Base-by-base conservation (phyloP, 2,113 vertebrate genomes). In the Phoenicopterus ruber region DNA sequence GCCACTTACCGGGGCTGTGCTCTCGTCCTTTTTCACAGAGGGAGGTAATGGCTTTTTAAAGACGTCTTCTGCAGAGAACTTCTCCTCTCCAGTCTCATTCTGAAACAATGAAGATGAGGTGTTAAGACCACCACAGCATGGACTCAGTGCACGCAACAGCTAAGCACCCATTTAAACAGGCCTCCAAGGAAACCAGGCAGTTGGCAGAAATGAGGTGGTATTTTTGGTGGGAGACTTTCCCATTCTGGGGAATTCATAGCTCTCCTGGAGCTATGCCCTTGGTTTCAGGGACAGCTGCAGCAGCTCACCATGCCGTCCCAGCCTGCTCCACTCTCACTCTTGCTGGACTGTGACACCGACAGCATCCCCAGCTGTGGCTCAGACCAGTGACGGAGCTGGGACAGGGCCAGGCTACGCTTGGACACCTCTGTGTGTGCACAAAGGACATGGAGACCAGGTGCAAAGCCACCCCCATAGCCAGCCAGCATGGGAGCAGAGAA, bases 31-130 rank as follows among this genome's bases (percentile, higher is more conserved):
- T 46, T 99, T 99, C 96, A 98, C 98, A 21, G 97, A 95, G 57
- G 99, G 99, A 90, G 99, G 98, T 49, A 99, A 97, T 29, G 99
- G 99, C 88, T 99, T 99, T 98, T 99, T 99, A 96, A 99, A 99
- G 62, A 99, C 98, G 21, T 99, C 99, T 79, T 99, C 99, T 72
- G 95, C 96, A 66, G 98, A 82, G 15, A 93, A 70, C 50, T 97
- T 98, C 87, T 95, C 98, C 63, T 98, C 97, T 92, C 67, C 95
- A 71, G 94, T 21, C 57, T 97, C 97, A 86, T 97, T 97, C 97
- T 98, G 97, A 97, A 98, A 98, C 81, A 71, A 52, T 29, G 42
- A 28, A 77, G 49, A 82, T 21, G 4, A 76, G 31, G 18, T 36
- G 55, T 86, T 94, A 86, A 85, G 76, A 61, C 4, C 4, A 9